These are phyloP conservation scores for Rhagologus leucostigma DNA, from an alignment of 2,113 vertebrate genomes.

Conservation along the genomic window DNA sequence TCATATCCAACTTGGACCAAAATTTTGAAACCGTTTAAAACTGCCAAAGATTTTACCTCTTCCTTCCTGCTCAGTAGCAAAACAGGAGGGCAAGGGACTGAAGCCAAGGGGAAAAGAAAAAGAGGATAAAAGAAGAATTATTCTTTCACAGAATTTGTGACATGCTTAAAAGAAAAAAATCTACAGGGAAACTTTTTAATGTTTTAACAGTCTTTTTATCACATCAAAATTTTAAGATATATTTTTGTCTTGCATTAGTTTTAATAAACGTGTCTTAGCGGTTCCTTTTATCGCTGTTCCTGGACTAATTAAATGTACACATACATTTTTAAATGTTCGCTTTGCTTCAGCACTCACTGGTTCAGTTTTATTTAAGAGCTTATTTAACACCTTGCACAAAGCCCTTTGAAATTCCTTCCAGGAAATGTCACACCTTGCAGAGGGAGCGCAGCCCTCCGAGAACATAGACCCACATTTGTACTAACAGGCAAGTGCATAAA, in stretches of 20 bases:
- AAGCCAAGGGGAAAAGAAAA: neutral
- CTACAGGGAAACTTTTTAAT: neutral
- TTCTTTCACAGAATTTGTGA: neutral
- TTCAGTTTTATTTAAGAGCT: conserved; percentile 60
- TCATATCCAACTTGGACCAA: neutral
- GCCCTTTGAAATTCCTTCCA: conserved; percentile 59
- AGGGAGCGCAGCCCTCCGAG: neutral
- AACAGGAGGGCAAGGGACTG: neutral
- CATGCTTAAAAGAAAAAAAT: neutral
- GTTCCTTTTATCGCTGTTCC: conserved; percentile 33
- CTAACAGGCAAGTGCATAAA: neutral
- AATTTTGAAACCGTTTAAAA: neutral
- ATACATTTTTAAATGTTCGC: conserved; percentile 53
- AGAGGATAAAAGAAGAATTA: neutral
- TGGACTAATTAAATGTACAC: conserved; percentile 64
- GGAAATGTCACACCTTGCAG: conserved; percentile 50
- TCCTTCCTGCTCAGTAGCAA: neutral
- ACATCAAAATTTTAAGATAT: conserved; percentile 44
- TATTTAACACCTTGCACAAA: conserved; percentile 63
- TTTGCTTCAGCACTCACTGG: conserved; percentile 15
- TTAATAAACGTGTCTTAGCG: conserved; percentile 34
- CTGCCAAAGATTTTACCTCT: neutral
- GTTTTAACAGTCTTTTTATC: conserved; percentile 47
- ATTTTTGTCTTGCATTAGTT: conserved; percentile 47
- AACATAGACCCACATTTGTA: neutral